Percentiles rank a stretch among this genome's conserved stretches.
Evolutionary conservation across 2,797 vertebrate species (phyloP).

Genomic region (Ibycter americanus): DNA sequence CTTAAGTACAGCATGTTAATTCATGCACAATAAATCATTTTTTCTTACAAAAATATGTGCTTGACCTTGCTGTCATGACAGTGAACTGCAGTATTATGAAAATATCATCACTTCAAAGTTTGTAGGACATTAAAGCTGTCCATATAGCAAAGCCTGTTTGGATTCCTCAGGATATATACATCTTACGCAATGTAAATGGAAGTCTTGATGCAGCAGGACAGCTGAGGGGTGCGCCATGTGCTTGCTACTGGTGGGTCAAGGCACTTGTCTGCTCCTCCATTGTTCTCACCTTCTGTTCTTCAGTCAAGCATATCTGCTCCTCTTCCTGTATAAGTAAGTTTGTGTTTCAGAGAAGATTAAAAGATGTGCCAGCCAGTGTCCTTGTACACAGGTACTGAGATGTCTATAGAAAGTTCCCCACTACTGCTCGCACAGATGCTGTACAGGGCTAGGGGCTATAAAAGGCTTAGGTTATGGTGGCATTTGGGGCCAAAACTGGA

Average conservation of each 20-base stretch:
- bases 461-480: neutral
- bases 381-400: neutral
- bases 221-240: fast-evolving
- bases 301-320: neutral
- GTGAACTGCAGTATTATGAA: neutral
- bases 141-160: neutral
- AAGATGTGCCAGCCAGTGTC: neutral
- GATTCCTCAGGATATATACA: neutral
- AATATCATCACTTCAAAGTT: neutral
- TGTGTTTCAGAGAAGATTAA: neutral
- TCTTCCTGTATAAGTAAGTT: neutral
- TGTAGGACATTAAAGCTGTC: neutral
- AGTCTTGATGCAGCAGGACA: neutral
- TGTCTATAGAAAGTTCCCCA: neutral
- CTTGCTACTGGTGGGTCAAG: neutral
- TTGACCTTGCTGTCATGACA: neutral
- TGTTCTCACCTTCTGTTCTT: neutral
- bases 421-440: neutral
- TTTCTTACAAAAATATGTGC: neutral
- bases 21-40: neutral
- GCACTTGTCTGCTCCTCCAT: neutral
- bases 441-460: neutral
- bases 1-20: neutral
- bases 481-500: neutral
- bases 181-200: neutral